phyloP scores from a whole-genome alignment of 92 coral and sea anemone species.

The Meandrina meandrites region DNA sequence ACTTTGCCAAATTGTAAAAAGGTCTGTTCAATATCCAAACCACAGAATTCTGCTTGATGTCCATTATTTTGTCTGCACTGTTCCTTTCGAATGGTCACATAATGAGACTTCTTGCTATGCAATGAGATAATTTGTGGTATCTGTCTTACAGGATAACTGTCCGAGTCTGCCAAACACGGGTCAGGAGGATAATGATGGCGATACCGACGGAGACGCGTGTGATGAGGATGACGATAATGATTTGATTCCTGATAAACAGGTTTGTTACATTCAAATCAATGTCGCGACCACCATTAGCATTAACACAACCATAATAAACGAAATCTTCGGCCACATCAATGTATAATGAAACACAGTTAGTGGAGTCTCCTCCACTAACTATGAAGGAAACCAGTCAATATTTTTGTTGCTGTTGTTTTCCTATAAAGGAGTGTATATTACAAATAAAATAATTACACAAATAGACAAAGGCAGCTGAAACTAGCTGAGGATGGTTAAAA shows the following conservation, averaged over 20 bases:
- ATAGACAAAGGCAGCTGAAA: neutral
- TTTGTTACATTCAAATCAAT: constrained; percentile 25
- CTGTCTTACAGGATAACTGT: constrained; percentile 84
- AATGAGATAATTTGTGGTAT: constrained; percentile 22
- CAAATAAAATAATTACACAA: no score
- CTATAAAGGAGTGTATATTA: no score
- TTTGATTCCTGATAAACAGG: constrained; percentile 71
- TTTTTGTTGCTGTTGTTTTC: neutral
- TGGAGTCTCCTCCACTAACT: no score
- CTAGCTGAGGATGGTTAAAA: no score
- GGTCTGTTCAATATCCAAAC: constrained; percentile 42
- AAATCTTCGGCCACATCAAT: neutral
- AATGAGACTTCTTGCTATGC: neutral
- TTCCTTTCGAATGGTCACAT: neutral
- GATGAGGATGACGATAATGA: constrained; percentile 80
- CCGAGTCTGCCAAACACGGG: constrained; percentile 88
- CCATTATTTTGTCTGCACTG: no score
- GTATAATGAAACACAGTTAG: no score
- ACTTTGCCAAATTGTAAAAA: constrained; percentile 72
- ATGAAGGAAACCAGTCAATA: neutral
- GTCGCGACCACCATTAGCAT: constrained; percentile 20
- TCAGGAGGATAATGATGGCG: constrained; percentile 89
- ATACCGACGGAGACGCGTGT: constrained; percentile 80
- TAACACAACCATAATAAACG: neutral
- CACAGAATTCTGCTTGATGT: no score